Evolutionary conservation across 2,113 vertebrate species (phyloP).

Genomic region (Crocuta crocuta): DNA sequence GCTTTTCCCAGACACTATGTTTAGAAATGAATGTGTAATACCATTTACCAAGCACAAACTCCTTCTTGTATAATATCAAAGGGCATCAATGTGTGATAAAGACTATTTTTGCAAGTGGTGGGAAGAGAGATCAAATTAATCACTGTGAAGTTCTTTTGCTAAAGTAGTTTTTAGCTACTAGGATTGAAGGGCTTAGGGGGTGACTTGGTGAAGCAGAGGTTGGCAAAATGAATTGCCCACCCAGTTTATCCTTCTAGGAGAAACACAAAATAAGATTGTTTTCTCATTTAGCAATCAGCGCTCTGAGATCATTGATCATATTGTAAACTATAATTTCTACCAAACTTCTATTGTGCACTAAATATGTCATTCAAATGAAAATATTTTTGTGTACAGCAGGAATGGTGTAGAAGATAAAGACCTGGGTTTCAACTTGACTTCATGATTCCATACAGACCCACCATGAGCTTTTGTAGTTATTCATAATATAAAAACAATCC

Average conservation of each 20-base stretch:
- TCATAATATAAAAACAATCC: neutral
- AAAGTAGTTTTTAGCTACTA: neutral
- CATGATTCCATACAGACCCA: neutral
- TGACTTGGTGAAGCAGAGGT: neutral
- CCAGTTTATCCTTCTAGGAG: neutral
- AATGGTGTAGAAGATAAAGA: neutral
- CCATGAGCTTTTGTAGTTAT: neutral
- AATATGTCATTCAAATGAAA: constrained; percentile 36
- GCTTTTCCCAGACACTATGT: constrained; percentile 51
- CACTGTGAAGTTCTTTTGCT: neutral
- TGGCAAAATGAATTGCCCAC: neutral
- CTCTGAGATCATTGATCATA: neutral
- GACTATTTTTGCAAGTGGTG: constrained; percentile 53
- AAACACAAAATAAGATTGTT: neutral
- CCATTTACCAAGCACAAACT: constrained; percentile 53
- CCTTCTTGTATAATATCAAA: constrained; percentile 52
- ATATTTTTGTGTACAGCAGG: neutral
- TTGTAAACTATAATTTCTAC: neutral
- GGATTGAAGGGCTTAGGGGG: neutral
- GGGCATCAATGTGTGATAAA: neutral
- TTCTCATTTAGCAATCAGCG: constrained; percentile 13
- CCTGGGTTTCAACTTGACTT: neutral
- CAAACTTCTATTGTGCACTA: neutral
- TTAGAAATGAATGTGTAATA: constrained; percentile 63
- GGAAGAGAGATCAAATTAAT: constrained; percentile 29